A percentile compares a stretch with the other conserved stretches of the same genome.
phyloP scores from a whole-genome alignment of 2,113 vertebrate species.

The Tor tambroides region DNA sequence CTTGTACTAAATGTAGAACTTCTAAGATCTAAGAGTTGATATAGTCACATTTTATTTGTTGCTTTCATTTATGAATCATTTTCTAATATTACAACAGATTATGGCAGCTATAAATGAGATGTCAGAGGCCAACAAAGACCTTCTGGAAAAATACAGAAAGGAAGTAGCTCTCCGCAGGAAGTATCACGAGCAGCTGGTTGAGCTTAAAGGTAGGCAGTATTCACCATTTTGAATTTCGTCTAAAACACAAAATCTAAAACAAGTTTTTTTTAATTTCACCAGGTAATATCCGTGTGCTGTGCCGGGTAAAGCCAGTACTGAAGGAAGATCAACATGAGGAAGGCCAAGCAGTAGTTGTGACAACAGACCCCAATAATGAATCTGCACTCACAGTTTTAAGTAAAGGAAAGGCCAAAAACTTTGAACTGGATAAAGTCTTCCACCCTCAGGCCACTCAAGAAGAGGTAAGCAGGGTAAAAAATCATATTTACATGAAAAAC shows the following conservation, averaged over 20 bases:
- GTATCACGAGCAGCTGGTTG: slow-evolving; percentile 86
- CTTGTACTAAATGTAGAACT: not conserved
- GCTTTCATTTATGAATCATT: not conserved
- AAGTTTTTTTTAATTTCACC: not conserved
- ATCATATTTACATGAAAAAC: not conserved
- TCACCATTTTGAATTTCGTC: not conserved
- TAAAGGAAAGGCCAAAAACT: slow-evolving; percentile 80
- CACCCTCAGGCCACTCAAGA: slow-evolving; percentile 86
- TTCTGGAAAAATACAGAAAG: slow-evolving; percentile 79
- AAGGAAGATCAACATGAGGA: slow-evolving; percentile 77
- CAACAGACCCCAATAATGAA: slow-evolving; percentile 77
- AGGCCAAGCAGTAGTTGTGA: slow-evolving; percentile 73
- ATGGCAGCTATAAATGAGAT: slow-evolving; percentile 79
- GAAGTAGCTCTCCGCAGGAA: slow-evolving; percentile 78
- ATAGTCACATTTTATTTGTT: not conserved
- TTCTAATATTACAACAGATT: slow-evolving; percentile 71
- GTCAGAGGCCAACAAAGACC: slow-evolving; percentile 77
- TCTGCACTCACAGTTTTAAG: slow-evolving; percentile 78
- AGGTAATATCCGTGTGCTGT: slow-evolving; percentile 91
- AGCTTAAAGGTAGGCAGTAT: slow-evolving; percentile 81
- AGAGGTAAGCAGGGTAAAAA: slow-evolving; percentile 73
- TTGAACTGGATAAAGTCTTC: slow-evolving; percentile 88
- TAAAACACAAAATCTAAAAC: not conserved
- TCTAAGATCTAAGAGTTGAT: not conserved
- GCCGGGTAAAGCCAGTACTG: slow-evolving; percentile 83